phyloP scores from a whole-genome alignment of 2,797 vertebrate species.

The Pantherophis vulpinus region DNA sequence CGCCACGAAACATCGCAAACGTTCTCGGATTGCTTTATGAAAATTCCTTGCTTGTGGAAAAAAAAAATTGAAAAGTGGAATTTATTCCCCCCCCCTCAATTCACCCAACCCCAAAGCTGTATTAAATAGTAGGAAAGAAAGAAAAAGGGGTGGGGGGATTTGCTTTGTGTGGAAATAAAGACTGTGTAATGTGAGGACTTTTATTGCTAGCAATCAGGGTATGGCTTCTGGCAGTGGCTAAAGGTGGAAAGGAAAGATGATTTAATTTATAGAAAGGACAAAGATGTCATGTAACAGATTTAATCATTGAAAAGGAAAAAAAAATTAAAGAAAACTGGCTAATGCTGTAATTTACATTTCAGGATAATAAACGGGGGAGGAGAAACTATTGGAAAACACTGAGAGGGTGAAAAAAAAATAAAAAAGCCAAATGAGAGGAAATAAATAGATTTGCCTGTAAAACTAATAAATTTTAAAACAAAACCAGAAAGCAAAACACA shows the following conservation, averaged over 20 bases:
- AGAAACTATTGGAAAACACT: constrained; percentile 67
- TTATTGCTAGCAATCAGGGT: constrained; percentile 67
- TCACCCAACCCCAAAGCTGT: constrained; percentile 26
- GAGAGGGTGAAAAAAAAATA: constrained; percentile 51
- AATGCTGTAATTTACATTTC: constrained; percentile 81
- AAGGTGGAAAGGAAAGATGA: constrained; percentile 78
- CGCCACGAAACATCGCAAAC: constrained; percentile 62
- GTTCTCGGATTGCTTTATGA: constrained; percentile 26
- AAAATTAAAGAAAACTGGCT: constrained; percentile 69
- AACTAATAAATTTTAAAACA: constrained; percentile 82
- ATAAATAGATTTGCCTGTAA: constrained; percentile 76
- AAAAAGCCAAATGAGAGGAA: constrained; percentile 59
- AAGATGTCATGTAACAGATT: constrained; percentile 81
- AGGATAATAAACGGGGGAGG: constrained; percentile 77
- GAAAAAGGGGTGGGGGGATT: constrained; percentile 27
- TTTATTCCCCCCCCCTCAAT: constrained; percentile 3
- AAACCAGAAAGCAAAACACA: constrained; percentile 78
- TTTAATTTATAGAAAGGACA: constrained; percentile 84
- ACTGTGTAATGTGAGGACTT: constrained; percentile 65
- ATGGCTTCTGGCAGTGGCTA: constrained; percentile 71
- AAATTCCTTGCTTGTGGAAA: constrained; percentile 66
- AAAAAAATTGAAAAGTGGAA: constrained; percentile 54
- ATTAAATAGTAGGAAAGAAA: constrained; percentile 32
- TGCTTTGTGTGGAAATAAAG: constrained; percentile 69
- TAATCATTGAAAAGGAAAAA: constrained; percentile 74